A percentile compares a stretch with the other conserved stretches of the same genome.
Conservation (phyloP, 2,888 invertebrate species). For the Lasiommata megera region DNA sequence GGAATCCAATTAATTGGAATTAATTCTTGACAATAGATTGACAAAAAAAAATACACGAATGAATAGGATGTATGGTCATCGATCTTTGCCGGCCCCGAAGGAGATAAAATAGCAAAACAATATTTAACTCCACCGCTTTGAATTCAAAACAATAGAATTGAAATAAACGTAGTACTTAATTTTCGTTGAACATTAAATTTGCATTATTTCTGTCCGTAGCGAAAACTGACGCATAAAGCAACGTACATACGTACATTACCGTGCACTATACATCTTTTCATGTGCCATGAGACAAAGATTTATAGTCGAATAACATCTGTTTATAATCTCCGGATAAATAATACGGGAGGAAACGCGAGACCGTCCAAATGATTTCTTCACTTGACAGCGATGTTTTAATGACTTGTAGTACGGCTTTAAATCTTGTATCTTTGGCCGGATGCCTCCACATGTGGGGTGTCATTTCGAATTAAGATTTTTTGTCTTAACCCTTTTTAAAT, state of each 20-base stretch:
- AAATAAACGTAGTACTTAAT: not conserved
- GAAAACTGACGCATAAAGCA: slow-evolving; percentile 24
- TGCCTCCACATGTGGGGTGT: slow-evolving; percentile 56
- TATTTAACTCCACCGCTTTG: not conserved
- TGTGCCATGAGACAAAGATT: slow-evolving; percentile 57
- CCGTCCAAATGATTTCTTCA: slow-evolving; percentile 56
- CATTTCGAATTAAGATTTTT: slow-evolving; percentile 62
- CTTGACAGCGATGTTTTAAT: slow-evolving; percentile 65
- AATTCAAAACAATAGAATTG: not conserved
- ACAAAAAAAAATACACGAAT: too few species aligned
- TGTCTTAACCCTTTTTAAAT: slow-evolving; percentile 74
- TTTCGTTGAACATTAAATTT: slow-evolving; percentile 9
- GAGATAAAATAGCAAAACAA: too few species aligned
- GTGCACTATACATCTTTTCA: slow-evolving; percentile 26
- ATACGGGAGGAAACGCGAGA: slow-evolving; percentile 57
- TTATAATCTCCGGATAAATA: slow-evolving; percentile 68
- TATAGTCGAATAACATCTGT: slow-evolving; percentile 68
- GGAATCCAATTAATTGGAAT: too few species aligned
- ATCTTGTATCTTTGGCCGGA: slow-evolving; percentile 48
- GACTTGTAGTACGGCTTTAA: slow-evolving; percentile 46
- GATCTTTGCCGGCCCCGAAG: too few species aligned
- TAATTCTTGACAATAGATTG: too few species aligned
- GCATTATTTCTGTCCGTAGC: slow-evolving; percentile 18
- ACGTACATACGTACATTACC: slow-evolving; percentile 1
- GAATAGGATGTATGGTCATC: too few species aligned